Base-by-base conservation (phyloP, 2,888 invertebrate species). In the Ormyrus pomaceus region DNA sequence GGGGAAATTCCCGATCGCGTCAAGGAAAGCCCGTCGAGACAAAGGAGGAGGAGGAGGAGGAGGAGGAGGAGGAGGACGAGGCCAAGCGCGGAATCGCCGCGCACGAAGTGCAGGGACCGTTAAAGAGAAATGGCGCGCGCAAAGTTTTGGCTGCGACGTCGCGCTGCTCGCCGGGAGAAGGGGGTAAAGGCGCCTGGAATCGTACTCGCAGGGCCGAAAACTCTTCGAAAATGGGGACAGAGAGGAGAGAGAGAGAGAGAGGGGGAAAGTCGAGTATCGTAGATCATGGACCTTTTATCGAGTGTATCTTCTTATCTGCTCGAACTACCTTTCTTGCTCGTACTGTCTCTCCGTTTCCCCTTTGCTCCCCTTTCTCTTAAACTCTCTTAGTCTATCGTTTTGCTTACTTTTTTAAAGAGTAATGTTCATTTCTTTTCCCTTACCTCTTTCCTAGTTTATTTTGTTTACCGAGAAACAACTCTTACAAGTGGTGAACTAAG, bases 261-360 rank as follows among this genome's bases (percentile, higher is more conserved):
- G 48, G 9, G 8, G 6, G 55, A 19, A 45, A 51, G 6, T 68
- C 65, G 53, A 77, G 68, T 77, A 71, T 77, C 76, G 79, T 83
- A 84, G 82, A 84, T 82, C 82, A 83, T 83, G 82, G 82, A 83
- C 80, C 82, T 83, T 83, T 84, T 84, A 84, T 84, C 84, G 82
- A 82, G 82, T 82, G 78, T 72, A 82, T 81, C 73, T 81, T 82
- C 83, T 82, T 84, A 82, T 84, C 82, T 82, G 69, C 74, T 79
- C 65, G 77, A 71, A 77, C 74, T 79, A 34, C 34, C 73, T 59
- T 71, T 55, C 79, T 69, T n/a, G 50, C 66, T 76, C 34, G 34
- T 74, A 80, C 79, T 80, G 13, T 80, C 77, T 82, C 13, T 9
- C 8, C 50, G 4, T 78, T 46, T 50, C 58, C 50, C 13, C 13